phyloP scores from a whole-genome alignment of 2,113 vertebrate species.

The Corydoras sp. region DNA sequence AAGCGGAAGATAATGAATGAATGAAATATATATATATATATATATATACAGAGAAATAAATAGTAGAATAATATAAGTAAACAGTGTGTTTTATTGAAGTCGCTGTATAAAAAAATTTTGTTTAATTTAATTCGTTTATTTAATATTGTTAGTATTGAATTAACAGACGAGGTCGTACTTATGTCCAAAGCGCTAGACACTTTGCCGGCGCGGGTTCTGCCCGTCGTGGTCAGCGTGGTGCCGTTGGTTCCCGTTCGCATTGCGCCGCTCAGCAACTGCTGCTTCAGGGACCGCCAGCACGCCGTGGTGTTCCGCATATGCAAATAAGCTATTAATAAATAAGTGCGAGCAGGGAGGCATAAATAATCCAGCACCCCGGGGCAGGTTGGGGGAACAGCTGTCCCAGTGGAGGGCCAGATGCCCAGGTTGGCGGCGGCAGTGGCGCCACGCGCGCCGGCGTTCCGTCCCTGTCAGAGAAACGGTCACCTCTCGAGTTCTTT shows the following conservation, averaged over 20 bases:
- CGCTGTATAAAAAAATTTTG: no score
- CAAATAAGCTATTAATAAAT: constrained; percentile 61
- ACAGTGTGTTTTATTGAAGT: no score
- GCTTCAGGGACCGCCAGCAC: constrained; percentile 49
- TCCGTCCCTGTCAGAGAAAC: constrained; percentile 48
- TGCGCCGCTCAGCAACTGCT: constrained; percentile 42
- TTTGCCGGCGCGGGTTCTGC: no score
- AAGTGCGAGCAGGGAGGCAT: constrained; percentile 51
- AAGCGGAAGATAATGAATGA: no score
- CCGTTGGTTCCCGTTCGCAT: constrained; percentile 49
- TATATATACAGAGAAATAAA: no score
- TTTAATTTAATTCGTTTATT: no score
- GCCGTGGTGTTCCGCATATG: constrained; percentile 48
- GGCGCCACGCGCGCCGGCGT: constrained; percentile 15
- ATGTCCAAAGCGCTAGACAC: no score
- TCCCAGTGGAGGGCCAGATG: constrained; percentile 45
- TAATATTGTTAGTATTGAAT: no score
- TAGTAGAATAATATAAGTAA: no score
- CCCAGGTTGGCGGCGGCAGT: constrained; percentile 36
- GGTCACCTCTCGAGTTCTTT: constrained; percentile 45
- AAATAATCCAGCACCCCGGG: constrained; percentile 52
- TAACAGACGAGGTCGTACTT: no score
- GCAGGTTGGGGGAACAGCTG: constrained; percentile 42
- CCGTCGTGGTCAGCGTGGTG: not conserved
- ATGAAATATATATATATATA: no score